Conservation (phyloP, 2,797 vertebrate genomes). For the Pantherophis alleghaniensis region DNA sequence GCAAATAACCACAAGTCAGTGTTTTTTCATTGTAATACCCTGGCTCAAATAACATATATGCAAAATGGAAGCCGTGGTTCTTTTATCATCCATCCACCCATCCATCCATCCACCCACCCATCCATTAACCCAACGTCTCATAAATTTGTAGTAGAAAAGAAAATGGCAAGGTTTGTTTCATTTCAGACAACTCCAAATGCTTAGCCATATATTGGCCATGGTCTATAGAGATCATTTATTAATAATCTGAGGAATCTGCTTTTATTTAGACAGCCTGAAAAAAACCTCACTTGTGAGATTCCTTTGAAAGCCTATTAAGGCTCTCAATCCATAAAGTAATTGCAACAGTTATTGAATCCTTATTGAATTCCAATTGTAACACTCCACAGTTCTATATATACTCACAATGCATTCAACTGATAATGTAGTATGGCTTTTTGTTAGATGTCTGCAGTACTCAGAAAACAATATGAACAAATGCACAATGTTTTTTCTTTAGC, state of each 20-base stretch:
- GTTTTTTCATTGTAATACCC: neutral
- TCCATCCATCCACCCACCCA: neutral
- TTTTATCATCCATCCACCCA: neutral
- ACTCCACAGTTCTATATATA: neutral
- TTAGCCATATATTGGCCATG: neutral
- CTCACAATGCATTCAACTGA: neutral
- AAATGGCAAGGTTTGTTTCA: neutral
- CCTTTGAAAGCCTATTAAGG: neutral
- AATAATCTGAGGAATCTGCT: neutral
- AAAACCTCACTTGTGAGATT: neutral
- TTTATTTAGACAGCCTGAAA: neutral
- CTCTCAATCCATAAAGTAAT: neutral
- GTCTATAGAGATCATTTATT: neutral
- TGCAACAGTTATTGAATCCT: neutral
- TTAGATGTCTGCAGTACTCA: neutral
- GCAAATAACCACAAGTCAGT: slow-evolving; percentile 10
- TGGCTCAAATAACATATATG: neutral
- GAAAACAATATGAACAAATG: neutral
- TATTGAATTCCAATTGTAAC: neutral
- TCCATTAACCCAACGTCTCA: neutral
- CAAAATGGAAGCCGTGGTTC: neutral
- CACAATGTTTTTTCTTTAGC: neutral
- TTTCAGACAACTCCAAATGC: slow-evolving; percentile 8
- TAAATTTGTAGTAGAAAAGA: neutral
- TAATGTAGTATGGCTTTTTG: neutral